These are phyloP conservation scores for Pholis gunnellus DNA, from an alignment of 2,113 vertebrate genomes.

Conservation along the genomic window DNA sequence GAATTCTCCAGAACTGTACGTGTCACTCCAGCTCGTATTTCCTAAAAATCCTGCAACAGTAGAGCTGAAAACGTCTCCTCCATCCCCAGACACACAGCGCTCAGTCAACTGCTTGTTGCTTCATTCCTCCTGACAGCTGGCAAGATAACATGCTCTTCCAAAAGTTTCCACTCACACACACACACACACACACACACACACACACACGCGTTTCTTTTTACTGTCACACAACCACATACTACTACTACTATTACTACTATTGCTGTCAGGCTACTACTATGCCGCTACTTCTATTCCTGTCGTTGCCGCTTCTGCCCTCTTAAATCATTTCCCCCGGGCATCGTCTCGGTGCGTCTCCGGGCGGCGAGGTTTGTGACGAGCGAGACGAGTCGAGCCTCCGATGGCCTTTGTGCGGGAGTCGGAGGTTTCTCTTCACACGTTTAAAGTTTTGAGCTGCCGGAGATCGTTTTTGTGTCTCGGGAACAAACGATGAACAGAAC, in stretches of 20 bases:
- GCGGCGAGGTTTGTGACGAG: neutral
- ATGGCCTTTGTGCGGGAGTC: neutral
- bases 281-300: neutral
- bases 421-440: neutral
- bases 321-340: neutral
- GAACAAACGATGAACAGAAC: neutral
- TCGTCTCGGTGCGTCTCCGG: neutral
- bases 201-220: neutral
- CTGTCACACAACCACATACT: neutral
- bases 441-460: neutral
- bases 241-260: neutral
- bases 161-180: neutral
- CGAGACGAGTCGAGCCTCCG: slow-evolving; percentile 2
- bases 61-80: neutral
- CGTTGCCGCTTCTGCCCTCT: neutral
- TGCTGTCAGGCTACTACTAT: neutral
- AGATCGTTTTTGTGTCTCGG: neutral
- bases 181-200: neutral
- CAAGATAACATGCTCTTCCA: slow-evolving; percentile 16
- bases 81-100: neutral
- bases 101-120: slow-evolving; percentile 23
- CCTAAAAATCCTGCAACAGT: neutral
- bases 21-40: neutral
- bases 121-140: slow-evolving; percentile 31
- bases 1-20: neutral